phyloP scores from a whole-genome alignment of 2,888 invertebrate species.

The Caenorhabditis panamensis region DNA sequence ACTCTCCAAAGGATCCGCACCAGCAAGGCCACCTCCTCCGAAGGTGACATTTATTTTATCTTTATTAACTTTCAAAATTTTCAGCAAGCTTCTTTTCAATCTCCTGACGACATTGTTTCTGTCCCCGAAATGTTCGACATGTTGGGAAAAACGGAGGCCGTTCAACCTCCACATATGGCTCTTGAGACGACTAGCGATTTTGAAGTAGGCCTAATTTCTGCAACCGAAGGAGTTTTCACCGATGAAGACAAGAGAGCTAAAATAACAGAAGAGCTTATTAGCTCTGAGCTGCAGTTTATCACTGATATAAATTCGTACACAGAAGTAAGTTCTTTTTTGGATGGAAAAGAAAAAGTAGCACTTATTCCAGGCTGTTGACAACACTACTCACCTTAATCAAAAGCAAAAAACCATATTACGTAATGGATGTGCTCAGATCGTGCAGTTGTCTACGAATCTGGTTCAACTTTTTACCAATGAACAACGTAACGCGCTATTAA shows the following conservation, averaged over 20 bases:
- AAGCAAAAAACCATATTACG: constrained; percentile 70
- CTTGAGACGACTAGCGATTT: constrained; percentile 42
- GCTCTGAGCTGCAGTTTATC: constrained; percentile 66
- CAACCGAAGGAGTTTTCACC: constrained; percentile 39
- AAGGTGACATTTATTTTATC: too few relatives aligned
- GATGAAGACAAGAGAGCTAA: constrained; percentile 52
- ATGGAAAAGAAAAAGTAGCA: not conserved
- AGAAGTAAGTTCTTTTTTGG: constrained; percentile 44
- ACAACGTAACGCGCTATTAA: constrained; percentile 55
- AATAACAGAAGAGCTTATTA: constrained; percentile 65
- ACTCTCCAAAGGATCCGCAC: constrained; percentile 53
- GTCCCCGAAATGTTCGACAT: constrained; percentile 60
- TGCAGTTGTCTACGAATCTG: constrained; percentile 68
- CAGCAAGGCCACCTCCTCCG: constrained; percentile 69
- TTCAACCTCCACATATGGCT: constrained; percentile 13
- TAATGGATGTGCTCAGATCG: constrained; percentile 72
- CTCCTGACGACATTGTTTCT: constrained; percentile 47
- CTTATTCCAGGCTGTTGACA: constrained; percentile 61
- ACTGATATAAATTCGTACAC: constrained; percentile 64
- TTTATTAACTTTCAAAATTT: not conserved
- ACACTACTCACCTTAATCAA: constrained; percentile 47
- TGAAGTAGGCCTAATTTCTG: constrained; percentile 37
- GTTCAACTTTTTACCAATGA: constrained; percentile 67
- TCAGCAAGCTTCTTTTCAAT: constrained; percentile 46
- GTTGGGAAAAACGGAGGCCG: not conserved